These are phyloP conservation scores for Caenorhabditis sp. DNA, from an alignment of 2,888 invertebrate genomes.

Conservation along the genomic window DNA sequence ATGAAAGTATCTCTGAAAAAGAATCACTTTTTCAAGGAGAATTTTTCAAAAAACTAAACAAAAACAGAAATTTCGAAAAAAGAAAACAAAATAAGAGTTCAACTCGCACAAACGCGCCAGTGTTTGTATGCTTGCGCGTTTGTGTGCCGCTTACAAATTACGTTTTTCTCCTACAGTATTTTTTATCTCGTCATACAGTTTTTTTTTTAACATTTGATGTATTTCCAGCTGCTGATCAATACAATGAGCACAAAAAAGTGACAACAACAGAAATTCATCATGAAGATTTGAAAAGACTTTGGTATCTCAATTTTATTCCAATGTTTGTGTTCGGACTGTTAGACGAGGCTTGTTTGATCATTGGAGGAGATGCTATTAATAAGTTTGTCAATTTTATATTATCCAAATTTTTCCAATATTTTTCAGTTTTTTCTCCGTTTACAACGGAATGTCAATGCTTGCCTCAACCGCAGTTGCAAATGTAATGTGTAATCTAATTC, in stretches of 20 bases:
- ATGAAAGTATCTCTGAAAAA: too few relatives aligned
- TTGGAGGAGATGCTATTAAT: conserved; percentile 39
- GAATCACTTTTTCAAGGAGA: too few relatives aligned
- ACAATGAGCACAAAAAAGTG: conserved; percentile 41
- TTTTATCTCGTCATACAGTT: neutral
- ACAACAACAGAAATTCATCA: conserved; percentile 24
- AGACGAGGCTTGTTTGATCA: conserved; percentile 30
- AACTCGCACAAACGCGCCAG: too few relatives aligned
- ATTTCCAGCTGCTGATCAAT: conserved; percentile 38
- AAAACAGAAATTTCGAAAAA: too few relatives aligned
- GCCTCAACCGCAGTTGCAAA: conserved; percentile 40
- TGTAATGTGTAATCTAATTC: conserved; percentile 27
- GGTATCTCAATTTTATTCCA: conserved; percentile 36
- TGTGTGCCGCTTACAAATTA: too few relatives aligned
- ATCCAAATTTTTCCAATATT: neutral
- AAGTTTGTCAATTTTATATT: too few relatives aligned
- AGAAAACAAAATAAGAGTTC: too few relatives aligned
- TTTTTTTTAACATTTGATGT: neutral
- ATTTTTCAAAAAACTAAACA: too few relatives aligned
- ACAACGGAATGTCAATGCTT: conserved; percentile 44
- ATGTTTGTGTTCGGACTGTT: conserved; percentile 35
- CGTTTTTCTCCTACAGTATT: neutral
- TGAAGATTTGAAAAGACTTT: conserved; percentile 29
- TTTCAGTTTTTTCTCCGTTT: conserved; percentile 35
- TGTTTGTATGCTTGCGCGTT: too few relatives aligned